A percentile compares a stretch with the other conserved stretches of the same genome.
These are phyloP conservation scores for Euphonia xanthogaster DNA, from an alignment of 2,797 vertebrate species.

Conservation along the genomic window DNA sequence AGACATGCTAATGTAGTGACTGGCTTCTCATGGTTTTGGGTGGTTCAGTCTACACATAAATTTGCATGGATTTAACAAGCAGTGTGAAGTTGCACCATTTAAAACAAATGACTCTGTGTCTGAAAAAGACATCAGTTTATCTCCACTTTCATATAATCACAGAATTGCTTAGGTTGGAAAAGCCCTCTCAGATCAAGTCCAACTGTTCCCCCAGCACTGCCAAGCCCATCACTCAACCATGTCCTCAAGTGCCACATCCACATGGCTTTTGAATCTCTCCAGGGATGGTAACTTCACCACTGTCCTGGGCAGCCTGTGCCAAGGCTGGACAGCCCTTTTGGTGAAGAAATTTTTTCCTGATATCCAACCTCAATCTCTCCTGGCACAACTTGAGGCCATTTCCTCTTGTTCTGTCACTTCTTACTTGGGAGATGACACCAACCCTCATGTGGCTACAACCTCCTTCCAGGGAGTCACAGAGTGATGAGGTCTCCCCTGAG, in stretches of 20 bases:
- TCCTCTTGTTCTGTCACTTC: not conserved
- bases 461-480: not conserved
- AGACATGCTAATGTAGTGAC: not conserved
- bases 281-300: not conserved
- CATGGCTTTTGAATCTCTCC: not conserved
- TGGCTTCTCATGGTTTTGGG: conserved; percentile 10
- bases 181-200: not conserved
- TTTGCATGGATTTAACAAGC: not conserved
- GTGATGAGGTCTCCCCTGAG: not conserved
- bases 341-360: not conserved
- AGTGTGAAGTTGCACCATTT: not conserved
- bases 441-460: not conserved
- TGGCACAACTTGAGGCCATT: not conserved
- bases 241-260: not conserved
- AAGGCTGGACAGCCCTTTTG: not conserved
- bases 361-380: not conserved
- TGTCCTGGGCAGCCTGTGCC: not conserved
- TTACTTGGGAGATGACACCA: not conserved
- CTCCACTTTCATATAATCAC: not conserved
- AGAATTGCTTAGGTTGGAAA: not conserved
- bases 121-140: not conserved
- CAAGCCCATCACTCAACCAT: not conserved
- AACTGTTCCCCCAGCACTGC: not conserved
- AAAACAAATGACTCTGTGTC: not conserved
- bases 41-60: not conserved